Evolutionary conservation across 2,113 vertebrate genomes (phyloP).

Genomic region (Gracilinanus agilis): DNA sequence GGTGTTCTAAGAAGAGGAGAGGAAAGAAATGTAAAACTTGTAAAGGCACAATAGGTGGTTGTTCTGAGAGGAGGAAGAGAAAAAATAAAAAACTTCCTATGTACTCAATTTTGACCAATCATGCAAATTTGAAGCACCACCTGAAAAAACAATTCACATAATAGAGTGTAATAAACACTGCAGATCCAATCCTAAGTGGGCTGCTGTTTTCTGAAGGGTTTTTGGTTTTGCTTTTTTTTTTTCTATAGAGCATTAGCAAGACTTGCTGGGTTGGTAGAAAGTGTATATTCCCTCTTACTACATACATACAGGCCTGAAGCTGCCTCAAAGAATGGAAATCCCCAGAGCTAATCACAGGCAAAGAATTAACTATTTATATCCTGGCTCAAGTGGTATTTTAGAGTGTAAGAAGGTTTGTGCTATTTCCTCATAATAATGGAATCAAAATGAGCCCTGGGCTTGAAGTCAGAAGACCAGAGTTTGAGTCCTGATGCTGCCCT

Average conservation of each 20-base stretch:
- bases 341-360: neutral
- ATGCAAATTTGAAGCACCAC: neutral
- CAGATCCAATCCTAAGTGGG: neutral
- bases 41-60: neutral
- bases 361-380: neutral
- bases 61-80: neutral
- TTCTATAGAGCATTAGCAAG: neutral
- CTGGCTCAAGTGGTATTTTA: neutral
- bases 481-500: too few relatives aligned
- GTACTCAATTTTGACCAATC: conserved; percentile 15
- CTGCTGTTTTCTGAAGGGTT: neutral
- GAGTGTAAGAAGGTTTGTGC: neutral
- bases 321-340: neutral
- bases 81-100: neutral
- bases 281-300: neutral
- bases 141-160: neutral
- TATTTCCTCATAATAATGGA: neutral
- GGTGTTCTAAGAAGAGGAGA: neutral
- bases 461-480: neutral
- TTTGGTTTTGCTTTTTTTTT: neutral
- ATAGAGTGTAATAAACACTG: neutral
- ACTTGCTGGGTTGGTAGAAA: neutral
- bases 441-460: neutral
- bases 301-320: neutral
- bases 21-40: neutral